Percentiles rank a stretch among this genome's conserved stretches.
Evolutionary conservation across 2,113 vertebrate genomes (phyloP).

Genomic region (Pituophis catenifer): DNA sequence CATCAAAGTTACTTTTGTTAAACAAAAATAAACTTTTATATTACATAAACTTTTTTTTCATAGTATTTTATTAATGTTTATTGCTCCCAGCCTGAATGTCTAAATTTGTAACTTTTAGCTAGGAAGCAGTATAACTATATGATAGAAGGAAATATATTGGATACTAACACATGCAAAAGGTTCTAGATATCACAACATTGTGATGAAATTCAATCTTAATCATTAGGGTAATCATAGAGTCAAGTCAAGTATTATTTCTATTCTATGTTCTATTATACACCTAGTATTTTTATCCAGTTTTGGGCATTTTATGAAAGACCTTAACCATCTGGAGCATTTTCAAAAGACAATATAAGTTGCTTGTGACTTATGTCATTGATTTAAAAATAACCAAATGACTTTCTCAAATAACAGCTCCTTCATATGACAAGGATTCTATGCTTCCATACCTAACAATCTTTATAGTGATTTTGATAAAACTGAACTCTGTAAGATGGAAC

Average conservation of each 20-base stretch:
- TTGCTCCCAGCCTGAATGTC: background rate
- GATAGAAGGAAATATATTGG: background rate
- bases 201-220: background rate
- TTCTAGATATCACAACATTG: background rate
- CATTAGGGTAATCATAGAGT: background rate
- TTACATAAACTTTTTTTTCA: background rate
- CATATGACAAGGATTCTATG: background rate
- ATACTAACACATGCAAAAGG: background rate
- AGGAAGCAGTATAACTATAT: background rate
- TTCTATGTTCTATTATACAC: background rate
- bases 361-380: background rate
- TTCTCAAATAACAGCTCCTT: background rate
- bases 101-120: background rate
- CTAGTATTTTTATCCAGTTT: background rate
- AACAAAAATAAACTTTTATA: background rate
- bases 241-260: background rate
- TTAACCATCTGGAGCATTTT: background rate
- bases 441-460: background rate
- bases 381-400: background rate
- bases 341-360: background rate
- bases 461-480: background rate
- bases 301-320: background rate
- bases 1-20: background rate
- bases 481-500: background rate
- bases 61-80: background rate